Conservation (phyloP, 2,888 invertebrate species). For the Heterodera filipjevi region DNA sequence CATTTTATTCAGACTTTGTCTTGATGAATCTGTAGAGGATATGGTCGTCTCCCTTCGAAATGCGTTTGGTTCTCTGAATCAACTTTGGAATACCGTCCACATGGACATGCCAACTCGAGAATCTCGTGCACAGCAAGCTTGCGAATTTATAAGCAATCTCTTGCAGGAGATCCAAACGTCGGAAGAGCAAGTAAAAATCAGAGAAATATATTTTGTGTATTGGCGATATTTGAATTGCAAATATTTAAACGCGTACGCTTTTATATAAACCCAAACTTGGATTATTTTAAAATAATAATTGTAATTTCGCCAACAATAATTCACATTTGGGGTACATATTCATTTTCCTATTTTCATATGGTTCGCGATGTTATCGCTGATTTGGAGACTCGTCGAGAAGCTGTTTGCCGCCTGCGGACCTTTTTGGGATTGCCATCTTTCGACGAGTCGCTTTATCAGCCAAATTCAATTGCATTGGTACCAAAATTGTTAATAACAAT, state of each 20-base stretch:
- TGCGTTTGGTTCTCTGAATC: neutral
- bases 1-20: no score
- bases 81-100: neutral
- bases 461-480: neutral
- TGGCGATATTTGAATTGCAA: no score
- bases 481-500: neutral
- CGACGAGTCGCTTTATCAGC: neutral
- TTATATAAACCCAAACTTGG: no score
- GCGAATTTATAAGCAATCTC: neutral
- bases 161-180: neutral
- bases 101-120: neutral
- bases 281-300: no score
- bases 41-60: no score
- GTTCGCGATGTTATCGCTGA: neutral
- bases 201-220: no score
- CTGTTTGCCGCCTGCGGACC: neutral
- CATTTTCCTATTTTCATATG: no score
- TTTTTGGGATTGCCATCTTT: neutral
- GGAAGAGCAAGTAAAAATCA: neutral
- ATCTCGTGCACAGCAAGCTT: neutral
- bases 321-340: no score
- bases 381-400: neutral
- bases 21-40: no score
- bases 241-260: no score
- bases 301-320: no score